Percentiles rank a stretch among this genome's conserved stretches.
phyloP scores from a whole-genome alignment of 2,888 invertebrate genomes.

The Bombylius major region DNA sequence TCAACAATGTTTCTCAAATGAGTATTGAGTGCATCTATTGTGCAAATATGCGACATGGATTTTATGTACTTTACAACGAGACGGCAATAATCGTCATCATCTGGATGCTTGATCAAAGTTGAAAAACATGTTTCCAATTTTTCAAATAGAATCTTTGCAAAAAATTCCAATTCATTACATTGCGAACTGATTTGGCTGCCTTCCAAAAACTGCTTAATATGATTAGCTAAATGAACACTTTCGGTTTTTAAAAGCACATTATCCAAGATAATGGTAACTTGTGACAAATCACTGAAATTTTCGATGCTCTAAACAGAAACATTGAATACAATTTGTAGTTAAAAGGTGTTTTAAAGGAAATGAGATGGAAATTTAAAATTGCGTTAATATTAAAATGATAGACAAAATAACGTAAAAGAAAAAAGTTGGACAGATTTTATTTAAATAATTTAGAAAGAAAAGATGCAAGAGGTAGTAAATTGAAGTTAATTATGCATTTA shows the following conservation, averaged over 20 bases:
- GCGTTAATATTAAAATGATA: too few species aligned
- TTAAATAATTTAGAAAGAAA: too few species aligned
- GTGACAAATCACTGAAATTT: constrained; percentile 34
- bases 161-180: constrained; percentile 32
- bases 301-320: constrained; percentile 24
- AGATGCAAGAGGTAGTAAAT: too few species aligned
- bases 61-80: constrained; percentile 29
- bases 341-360: not conserved
- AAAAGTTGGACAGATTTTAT: too few species aligned
- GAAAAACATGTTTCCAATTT: constrained; percentile 30
- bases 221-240: constrained; percentile 38
- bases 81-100: constrained; percentile 7
- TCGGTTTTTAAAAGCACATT: constrained; percentile 36
- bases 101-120: constrained; percentile 17
- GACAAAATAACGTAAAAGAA: too few species aligned
- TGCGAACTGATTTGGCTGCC: constrained; percentile 16
- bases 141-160: constrained; percentile 33
- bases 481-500: too few species aligned
- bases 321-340: constrained; percentile 1
- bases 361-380: too few species aligned
- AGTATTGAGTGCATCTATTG: constrained; percentile 29
- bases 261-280: constrained; percentile 34
- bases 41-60: constrained; percentile 27
- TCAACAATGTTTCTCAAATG: constrained; percentile 27
- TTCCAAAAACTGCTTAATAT: constrained; percentile 37